Percentiles rank a stretch among this genome's conserved stretches.
Conservation (phyloP, 37 sponge, comb jelly and placozoan species). For the Geodia barretti region DNA sequence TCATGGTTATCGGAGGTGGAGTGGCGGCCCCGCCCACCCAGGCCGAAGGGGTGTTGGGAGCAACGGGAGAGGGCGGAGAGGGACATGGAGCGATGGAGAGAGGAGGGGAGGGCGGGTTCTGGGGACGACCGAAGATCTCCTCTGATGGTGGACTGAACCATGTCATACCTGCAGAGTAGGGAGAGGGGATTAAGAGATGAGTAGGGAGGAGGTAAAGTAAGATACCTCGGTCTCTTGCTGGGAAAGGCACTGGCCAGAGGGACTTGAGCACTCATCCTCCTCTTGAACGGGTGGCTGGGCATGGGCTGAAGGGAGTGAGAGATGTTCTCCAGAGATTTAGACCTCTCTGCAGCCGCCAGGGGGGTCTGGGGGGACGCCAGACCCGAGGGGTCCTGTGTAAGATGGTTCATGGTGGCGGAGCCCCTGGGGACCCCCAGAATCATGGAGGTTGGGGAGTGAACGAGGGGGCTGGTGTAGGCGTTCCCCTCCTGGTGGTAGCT, state of each 20-base stretch:
- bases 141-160: background rate
- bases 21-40: background rate
- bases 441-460: background rate
- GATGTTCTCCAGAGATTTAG: conserved; percentile 53
- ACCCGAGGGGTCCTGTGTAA: background rate
- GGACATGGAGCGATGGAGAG: conserved; percentile 43
- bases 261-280: background rate
- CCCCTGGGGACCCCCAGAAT: background rate
- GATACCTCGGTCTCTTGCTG: background rate
- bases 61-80: conserved; percentile 36
- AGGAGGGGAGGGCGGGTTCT: background rate
- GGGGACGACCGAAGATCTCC: background rate
- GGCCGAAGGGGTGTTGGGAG: background rate
- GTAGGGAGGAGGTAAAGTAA: no score
- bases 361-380: background rate
- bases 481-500: background rate
- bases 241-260: background rate
- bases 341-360: conserved; percentile 13
- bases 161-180: background rate
- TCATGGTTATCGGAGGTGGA: conserved; percentile 20
- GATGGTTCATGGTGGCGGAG: background rate
- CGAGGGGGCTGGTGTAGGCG: background rate
- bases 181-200: no score
- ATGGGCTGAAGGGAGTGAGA: background rate
- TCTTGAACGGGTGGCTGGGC: conserved; percentile 5